Percentiles rank a stretch among this genome's conserved stretches.
These are phyloP conservation scores for Semaprochilodus insignis DNA, from an alignment of 2,797 vertebrate species.

Conservation along the genomic window DNA sequence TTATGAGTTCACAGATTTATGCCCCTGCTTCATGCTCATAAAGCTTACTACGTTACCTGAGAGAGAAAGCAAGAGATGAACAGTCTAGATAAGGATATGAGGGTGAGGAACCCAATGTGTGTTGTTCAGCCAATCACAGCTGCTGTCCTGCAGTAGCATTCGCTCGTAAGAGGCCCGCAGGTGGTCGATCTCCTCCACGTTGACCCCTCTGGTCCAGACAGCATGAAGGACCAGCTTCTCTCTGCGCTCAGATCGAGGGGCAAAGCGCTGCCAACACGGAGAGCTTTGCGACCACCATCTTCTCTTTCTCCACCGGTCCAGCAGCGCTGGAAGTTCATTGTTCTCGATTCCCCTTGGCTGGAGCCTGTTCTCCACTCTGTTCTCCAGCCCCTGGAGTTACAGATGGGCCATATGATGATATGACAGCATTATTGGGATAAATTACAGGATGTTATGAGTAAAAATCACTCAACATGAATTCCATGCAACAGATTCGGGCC, in stretches of 20 bases:
- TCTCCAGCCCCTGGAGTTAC: conserved; percentile 75
- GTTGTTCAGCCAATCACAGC: conserved; percentile 89
- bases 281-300: conserved; percentile 62
- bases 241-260: conserved; percentile 82
- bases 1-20: too few relatives aligned
- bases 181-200: conserved; percentile 90
- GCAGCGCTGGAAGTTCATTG: conserved; percentile 40
- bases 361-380: conserved; percentile 63
- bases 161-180: conserved; percentile 85
- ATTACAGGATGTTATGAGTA: background rate
- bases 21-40: too few relatives aligned
- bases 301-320: conserved; percentile 72
- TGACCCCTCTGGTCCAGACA: conserved; percentile 91
- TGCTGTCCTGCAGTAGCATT: conserved; percentile 84
- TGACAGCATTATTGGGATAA: background rate
- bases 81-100: conserved; percentile 87
- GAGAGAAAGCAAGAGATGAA: too few relatives aligned
- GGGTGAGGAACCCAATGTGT: conserved; percentile 92
- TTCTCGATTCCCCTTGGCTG: conserved; percentile 39
- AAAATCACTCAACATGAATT: background rate
- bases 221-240: conserved; percentile 90
- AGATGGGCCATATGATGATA: background rate
- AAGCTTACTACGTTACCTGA: too few relatives aligned
- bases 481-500: too few relatives aligned
- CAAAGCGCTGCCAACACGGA: conserved; percentile 68